Evolutionary conservation across 2,797 vertebrate species (phyloP), one percentile per base, ranked within the genome.

Genomic region (Tarsius wallacei): DNA sequence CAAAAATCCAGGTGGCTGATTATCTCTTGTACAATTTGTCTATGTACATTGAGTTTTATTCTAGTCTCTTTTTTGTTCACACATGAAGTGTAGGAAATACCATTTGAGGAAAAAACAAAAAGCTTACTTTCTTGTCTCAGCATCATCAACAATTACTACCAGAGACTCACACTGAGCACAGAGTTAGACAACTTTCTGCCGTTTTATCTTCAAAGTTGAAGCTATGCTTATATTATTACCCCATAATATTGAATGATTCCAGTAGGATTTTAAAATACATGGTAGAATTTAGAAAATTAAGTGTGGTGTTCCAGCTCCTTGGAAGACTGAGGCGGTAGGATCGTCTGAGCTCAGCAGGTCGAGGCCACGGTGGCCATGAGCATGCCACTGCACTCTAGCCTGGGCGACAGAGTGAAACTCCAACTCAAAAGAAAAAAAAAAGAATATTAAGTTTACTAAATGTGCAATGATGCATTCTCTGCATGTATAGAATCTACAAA

Each of bases 201-300:
- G 22, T 1, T 91, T 81, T 51, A 49, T 66, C 16, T 33, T 80
- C 47, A 64, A 84, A 77, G 36, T 4, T 21, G 31, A 74, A n/a
- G 28, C 11, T 55, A 49, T 55, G 36, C 71, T 64, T 90, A 28
- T 5, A 33, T 88, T 89, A 68, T 14, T 90, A 70, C 16, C 31
- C 78, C 89, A 78, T 84, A 42, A 81, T 85, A 85, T 9, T 89
- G 22, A 26, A 26, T 74, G 14, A 64, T 22, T 61, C 51, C n/a
- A 51, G 21, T 68, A 21, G 7, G 82, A 83, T 82, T 83, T 78
- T 22, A 55, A 33, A 76, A 53, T 33, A 55, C 73, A 36, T 78
- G 22, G 15, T 91, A 81, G 19, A 87, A 55, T 91, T 87, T 77
- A 89, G 73, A 93, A 95, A 90, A 78, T 12, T 57, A 68, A 42